These are phyloP conservation scores for Chrysotoxum bicinctum DNA, from an alignment of 2,888 invertebrate genomes.

Conservation along the genomic window DNA sequence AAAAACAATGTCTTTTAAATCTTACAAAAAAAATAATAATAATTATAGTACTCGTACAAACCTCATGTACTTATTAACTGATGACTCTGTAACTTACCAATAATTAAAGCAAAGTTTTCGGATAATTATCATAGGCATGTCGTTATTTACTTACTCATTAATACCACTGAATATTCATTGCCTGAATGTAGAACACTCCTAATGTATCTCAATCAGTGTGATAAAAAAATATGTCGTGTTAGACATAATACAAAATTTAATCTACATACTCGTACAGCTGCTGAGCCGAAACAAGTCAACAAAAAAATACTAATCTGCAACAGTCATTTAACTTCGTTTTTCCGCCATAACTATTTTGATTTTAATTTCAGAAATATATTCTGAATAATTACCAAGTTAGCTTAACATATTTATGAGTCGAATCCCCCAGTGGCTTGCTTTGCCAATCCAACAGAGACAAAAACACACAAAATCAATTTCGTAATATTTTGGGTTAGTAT, in stretches of 20 bases:
- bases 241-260: not conserved
- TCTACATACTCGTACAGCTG: not conserved
- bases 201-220: not conserved
- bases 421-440: not conserved
- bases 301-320: not conserved
- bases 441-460: not conserved
- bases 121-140: not conserved
- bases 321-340: conserved; percentile 14
- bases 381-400: not conserved
- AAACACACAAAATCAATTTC: conserved; percentile 13
- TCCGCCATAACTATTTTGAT: not conserved
- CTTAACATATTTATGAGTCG: not conserved
- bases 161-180: conserved; percentile 1
- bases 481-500: conserved; percentile 9
- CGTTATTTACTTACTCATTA: not conserved
- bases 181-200: not conserved
- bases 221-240: not conserved
- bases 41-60: no score
- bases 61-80: no score
- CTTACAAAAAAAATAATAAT: no score
- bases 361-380: not conserved
- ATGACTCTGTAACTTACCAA: not conserved
- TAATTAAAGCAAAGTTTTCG: not conserved
- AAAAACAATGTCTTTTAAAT: no score
- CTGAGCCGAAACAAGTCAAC: not conserved